Base-by-base conservation (phyloP, 2,113 vertebrate species). In the Typhlomys cinereus region DNA sequence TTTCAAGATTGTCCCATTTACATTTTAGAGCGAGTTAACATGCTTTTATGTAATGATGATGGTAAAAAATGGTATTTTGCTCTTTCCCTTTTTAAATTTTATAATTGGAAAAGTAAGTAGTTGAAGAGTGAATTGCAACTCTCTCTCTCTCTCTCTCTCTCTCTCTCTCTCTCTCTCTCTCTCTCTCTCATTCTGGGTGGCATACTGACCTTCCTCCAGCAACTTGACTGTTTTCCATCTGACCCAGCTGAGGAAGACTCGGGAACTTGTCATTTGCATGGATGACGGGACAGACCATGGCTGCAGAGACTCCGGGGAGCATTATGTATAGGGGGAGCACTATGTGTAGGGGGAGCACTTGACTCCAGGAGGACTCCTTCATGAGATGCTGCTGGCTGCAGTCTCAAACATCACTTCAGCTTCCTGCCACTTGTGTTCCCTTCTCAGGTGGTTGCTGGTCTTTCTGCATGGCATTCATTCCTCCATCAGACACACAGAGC, bases 21-120 rank as follows among this genome's bases (percentile, higher is more conserved):
- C 52, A 61, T 62, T 87, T 91, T 57, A 70, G 78, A 61, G 17
- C 12, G 2, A 67, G 27, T 87, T 85, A 91, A 95, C 83, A 83
- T 36, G 48, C 9, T 89, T 82, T 91, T 29, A 73, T 48, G 54
- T 91, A 93, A 74, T 48, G 17, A 86, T 67, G 27, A 25, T 87
- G 61, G 34, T 54, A 92, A 87, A 75, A 91, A 29, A 69, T 59
- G 6, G 34, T 23, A 39, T 76, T 92, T 94, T 67, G 61, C 39
- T 20, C 46, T 85, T 21, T 23, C 25, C 52, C 20, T 25, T 85
- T 84, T 66, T 34, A 15, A 78, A 70, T 64, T 81, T 29, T 31
- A 48, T 50, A 84, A 7, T 67, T 95, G 48, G 12, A 31, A 90
- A 94, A 74, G 86, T 79, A 70, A 69, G 70, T 34, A 62, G 17